These are phyloP conservation scores for Thecocarcelia acutangulata DNA, from an alignment of 2,888 invertebrate species.

Conservation along the genomic window DNA sequence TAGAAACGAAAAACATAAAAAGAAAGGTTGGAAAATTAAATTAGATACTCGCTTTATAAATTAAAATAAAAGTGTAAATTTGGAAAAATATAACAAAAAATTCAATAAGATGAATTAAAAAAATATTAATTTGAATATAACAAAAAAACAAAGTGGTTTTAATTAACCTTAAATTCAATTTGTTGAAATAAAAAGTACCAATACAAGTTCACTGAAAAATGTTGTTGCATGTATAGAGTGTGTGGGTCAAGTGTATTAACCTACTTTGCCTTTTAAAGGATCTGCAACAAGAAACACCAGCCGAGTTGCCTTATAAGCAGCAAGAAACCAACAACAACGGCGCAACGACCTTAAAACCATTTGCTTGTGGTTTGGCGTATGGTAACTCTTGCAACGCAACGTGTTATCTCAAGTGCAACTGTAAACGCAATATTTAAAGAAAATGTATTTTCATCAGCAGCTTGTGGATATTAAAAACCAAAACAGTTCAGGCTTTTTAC, in stretches of 20 bases:
- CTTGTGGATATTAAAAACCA: conserved; percentile 47
- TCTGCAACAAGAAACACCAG: conserved; percentile 40
- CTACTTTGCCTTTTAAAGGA: conserved; percentile 67
- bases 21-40: conserved; percentile 24
- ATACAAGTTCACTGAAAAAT: conserved; percentile 39
- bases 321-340: neutral
- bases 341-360: conserved; percentile 67
- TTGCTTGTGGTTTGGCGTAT: conserved; percentile 44
- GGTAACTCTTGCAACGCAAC: conserved; percentile 37
- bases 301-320: neutral
- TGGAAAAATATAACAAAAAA: conserved; percentile 18
- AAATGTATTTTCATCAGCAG: conserved; percentile 59
- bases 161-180: neutral
- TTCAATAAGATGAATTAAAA: conserved; percentile 1
- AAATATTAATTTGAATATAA: neutral
- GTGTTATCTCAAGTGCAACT: conserved; percentile 27
- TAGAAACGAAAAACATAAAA: conserved; percentile 16
- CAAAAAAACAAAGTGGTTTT: conserved; percentile 6
- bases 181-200: conserved; percentile 8
- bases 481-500: conserved; percentile 42
- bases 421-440: conserved; percentile 22
- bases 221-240: conserved; percentile 40
- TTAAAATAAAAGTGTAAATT: conserved; percentile 23
- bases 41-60: neutral
- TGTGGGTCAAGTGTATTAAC: conserved; percentile 69